Base-by-base conservation (phyloP, 2,888 invertebrate genomes). In the Choristoneura rosaceana region DNA sequence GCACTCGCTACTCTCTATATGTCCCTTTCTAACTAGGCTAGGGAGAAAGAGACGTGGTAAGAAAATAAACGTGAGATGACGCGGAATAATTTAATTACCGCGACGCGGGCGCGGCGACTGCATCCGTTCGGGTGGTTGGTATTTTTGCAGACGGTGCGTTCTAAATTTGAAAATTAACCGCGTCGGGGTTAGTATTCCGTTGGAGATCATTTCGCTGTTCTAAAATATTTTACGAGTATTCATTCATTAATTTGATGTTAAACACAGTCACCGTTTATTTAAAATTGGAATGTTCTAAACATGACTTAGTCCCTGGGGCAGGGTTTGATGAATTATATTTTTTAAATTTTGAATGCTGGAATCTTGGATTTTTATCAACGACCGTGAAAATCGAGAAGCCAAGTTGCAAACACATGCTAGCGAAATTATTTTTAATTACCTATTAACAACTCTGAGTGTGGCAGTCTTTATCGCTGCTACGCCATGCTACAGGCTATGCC, bases 31-130 rank as follows among this genome's bases (percentile, higher is more conserved):
- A 25, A 55, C 55, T 4, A 25, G 12, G 12, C 4, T 55, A 12
- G 25, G 3, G 3, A 4, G 55, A 55, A 55, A 25, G 55, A 25
- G 55, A 55, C 10, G 55, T 12, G 12, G 25, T 12, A 10, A 55
- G 55, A 55, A 55, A 55, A 55, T 55, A 55, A 55, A 55, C 55
- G 43, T 59, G 68, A 64, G 73, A 69, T 73, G 59, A 73, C 64
- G 68, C 73, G 68, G 73, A 73, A 73, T 73, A 73, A 73, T 73
- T 73, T 73, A 73, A 73, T 73, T 73, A 68, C 58, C 64, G 63
- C 65, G 64, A 52, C 64, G 59, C 55, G 64, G 64, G 38, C 64
- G 59, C 55, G 64, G 63, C 65, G 64, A 38, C 71, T 71, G 71
- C 71, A 71, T 71, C 71, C 73, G 73, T 47, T 60, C 15, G 62